phyloP scores from a whole-genome alignment of 2,888 invertebrate genomes.

The Biston stratarius region DNA sequence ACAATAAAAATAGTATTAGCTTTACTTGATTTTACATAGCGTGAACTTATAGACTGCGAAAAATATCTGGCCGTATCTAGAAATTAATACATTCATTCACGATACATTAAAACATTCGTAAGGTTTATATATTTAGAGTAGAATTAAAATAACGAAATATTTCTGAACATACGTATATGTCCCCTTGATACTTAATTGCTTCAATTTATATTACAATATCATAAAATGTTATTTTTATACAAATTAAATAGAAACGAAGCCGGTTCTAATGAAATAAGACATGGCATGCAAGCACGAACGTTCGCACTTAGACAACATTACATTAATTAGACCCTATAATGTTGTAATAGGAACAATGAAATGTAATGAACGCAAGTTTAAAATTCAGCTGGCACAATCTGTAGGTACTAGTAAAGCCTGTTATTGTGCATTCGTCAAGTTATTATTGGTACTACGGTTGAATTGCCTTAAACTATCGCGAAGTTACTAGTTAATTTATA shows the following conservation, averaged over 20 bases:
- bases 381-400: slow-evolving; percentile 66
- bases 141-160: neutral
- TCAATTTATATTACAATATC: neutral
- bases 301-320: slow-evolving; percentile 63
- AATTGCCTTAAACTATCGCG: slow-evolving; percentile 51
- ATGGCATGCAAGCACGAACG: slow-evolving; percentile 65
- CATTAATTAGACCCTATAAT: slow-evolving; percentile 78
- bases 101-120: too few relatives aligned
- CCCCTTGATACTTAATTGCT: neutral
- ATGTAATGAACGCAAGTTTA: slow-evolving; percentile 69
- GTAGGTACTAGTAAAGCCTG: slow-evolving; percentile 64
- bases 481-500: slow-evolving; percentile 42
- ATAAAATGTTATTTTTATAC: slow-evolving; percentile 4
- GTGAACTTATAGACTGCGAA: too few relatives aligned
- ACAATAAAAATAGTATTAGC: too few relatives aligned
- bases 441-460: slow-evolving; percentile 50
- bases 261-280: slow-evolving; percentile 46
- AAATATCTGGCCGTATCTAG: too few relatives aligned
- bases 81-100: too few relatives aligned
- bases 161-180: neutral
- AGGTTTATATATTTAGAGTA: neutral
- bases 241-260: slow-evolving; percentile 17
- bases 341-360: slow-evolving; percentile 79
- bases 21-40: too few relatives aligned
- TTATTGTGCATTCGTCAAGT: slow-evolving; percentile 49